Evolutionary conservation across 2,113 vertebrate genomes (phyloP).

Genomic region (Hiodon tergisus): DNA sequence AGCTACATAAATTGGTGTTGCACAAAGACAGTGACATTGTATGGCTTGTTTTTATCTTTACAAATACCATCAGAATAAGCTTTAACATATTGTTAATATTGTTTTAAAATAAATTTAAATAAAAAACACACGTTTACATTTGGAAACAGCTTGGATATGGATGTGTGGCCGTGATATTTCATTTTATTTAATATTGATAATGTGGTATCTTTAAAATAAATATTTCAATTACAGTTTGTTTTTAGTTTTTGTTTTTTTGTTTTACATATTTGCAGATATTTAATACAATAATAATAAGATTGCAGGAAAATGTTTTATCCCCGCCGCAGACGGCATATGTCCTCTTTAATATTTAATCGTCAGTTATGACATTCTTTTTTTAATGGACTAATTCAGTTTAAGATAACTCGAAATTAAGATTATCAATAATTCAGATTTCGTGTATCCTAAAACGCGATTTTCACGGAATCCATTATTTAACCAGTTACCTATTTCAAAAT

Average conservation of each 20-base stretch:
- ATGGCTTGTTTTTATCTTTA: constrained; percentile 52
- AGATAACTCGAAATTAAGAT: too few species aligned
- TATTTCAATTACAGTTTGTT: constrained; percentile 35
- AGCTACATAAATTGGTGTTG: constrained; percentile 50
- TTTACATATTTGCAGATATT: not conserved
- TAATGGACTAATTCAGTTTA: too few species aligned
- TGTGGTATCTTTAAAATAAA: constrained; percentile 60
- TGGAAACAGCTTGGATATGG: constrained; percentile 53
- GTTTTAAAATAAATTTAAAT: constrained; percentile 55
- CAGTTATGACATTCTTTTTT: too few species aligned
- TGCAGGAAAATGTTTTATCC: too few species aligned
- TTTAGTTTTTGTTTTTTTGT: not conserved
- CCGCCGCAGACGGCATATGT: too few species aligned
- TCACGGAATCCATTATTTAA: too few species aligned
- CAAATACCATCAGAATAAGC: constrained; percentile 60
- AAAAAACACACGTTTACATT: constrained; percentile 55
- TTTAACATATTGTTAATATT: constrained; percentile 61
- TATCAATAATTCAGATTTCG: too few species aligned
- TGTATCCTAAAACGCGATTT: too few species aligned
- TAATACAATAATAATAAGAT: too few species aligned
- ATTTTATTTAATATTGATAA: constrained; percentile 55
- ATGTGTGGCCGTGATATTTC: constrained; percentile 44
- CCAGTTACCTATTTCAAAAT: too few species aligned
- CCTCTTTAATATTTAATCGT: too few species aligned
- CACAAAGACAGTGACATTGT: constrained; percentile 48